Percentiles rank a stretch among this genome's conserved stretches.
Evolutionary conservation across 2,113 vertebrate species (phyloP).

Genomic region (Lipotes vexillifer): DNA sequence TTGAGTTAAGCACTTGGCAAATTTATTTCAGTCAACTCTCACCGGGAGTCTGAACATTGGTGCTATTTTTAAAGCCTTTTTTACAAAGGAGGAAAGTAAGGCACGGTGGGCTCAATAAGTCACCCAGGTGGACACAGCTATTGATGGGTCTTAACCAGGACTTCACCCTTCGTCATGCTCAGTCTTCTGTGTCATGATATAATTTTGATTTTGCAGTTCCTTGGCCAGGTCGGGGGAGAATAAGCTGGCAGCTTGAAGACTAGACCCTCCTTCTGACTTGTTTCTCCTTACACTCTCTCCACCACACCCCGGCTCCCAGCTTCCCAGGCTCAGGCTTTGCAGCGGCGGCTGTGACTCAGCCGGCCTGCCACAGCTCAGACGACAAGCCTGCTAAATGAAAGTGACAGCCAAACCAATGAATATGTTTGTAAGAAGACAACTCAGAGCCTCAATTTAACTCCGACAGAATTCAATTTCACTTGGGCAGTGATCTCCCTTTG

Average conservation of each 20-base stretch:
- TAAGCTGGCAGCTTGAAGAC: background rate
- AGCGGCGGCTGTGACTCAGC: background rate
- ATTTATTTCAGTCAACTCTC: background rate
- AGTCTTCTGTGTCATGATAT: background rate
- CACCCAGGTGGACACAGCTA: background rate
- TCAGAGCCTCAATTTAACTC: conserved; percentile 57
- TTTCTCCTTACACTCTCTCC: background rate
- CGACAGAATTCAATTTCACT: conserved; percentile 57
- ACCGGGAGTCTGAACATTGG: background rate
- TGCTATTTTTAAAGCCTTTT: background rate
- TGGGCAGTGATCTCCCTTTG: conserved; percentile 25
- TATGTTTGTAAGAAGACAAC: conserved; percentile 34
- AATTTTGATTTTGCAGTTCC: background rate
- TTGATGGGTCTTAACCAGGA: background rate
- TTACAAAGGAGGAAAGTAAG: background rate
- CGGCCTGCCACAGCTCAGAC: background rate
- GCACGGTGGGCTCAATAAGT: background rate
- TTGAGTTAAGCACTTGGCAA: background rate
- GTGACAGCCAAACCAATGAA: conserved; percentile 35
- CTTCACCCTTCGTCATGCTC: background rate
- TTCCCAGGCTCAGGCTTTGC: background rate
- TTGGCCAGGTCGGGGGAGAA: background rate
- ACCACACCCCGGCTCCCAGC: background rate
- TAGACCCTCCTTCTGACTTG: background rate
- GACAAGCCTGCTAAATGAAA: conserved; percentile 19